Conservation (phyloP, 2,888 invertebrate genomes). For the Tryphoninae sp. region DNA sequence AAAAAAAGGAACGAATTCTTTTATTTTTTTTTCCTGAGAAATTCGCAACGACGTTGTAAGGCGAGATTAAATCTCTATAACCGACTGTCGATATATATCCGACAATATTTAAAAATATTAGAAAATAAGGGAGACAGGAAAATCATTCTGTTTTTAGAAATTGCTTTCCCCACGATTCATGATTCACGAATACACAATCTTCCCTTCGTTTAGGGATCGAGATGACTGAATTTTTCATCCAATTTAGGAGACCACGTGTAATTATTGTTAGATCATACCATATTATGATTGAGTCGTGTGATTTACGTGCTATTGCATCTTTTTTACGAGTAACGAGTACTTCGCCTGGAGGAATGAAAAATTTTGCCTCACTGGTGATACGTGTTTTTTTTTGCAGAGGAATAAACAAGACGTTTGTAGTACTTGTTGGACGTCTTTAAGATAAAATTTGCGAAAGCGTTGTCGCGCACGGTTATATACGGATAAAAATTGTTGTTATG, state of each 20-base stretch:
- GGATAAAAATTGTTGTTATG: not conserved
- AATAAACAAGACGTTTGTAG: not conserved
- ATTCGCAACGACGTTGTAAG: slow-evolving; percentile 4
- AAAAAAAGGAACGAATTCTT: slow-evolving; percentile 3
- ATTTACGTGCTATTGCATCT: slow-evolving; percentile 24
- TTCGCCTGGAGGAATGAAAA: not conserved
- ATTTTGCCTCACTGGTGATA: not conserved
- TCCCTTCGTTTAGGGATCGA: not conserved
- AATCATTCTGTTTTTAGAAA: slow-evolving; percentile 1
- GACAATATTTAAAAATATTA: slow-evolving; percentile 49
- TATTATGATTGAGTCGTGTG: not conserved
- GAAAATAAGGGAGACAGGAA: slow-evolving; percentile 7
- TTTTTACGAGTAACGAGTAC: slow-evolving; percentile 23
- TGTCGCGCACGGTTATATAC: not conserved
- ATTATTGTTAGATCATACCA: not conserved
- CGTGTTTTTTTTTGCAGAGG: not conserved
- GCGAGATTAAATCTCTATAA: slow-evolving; percentile 46
- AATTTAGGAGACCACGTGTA: slow-evolving; percentile 24
- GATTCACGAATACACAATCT: not conserved
- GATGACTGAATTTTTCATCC: slow-evolving; percentile 50
- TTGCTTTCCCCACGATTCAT: not conserved
- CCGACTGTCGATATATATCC: slow-evolving; percentile 28
- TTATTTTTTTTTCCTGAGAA: slow-evolving; percentile 23
- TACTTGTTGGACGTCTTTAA: not conserved
- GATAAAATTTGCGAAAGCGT: not conserved